A percentile compares a stretch with the other conserved stretches of the same genome.
Evolutionary conservation across 2,113 vertebrate species (phyloP).

Genomic region (Hippolais icterina): DNA sequence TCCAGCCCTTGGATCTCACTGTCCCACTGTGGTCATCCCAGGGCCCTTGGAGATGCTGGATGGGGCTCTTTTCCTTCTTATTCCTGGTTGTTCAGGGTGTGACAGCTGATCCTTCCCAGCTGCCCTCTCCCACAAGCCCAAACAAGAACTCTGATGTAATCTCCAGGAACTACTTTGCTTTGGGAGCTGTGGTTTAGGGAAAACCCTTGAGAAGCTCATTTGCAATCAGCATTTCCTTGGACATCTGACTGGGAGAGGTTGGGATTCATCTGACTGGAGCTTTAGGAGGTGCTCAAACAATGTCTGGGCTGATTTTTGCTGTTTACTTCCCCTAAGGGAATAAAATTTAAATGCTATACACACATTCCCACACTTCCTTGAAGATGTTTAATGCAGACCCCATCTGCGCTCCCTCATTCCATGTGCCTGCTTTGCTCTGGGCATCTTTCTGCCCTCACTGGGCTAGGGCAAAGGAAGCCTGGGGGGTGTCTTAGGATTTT

Average conservation of each 20-base stretch:
- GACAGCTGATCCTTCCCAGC: background rate
- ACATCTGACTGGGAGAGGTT: background rate
- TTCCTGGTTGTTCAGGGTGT: background rate
- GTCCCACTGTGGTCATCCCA: background rate
- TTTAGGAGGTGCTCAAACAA: background rate
- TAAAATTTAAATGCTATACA: background rate
- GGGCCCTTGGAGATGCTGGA: background rate
- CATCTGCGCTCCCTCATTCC: background rate
- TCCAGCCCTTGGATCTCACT: accelerated
- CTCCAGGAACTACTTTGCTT: background rate
- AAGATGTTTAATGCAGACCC: background rate
- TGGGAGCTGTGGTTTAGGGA: background rate
- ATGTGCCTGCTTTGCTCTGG: accelerated
- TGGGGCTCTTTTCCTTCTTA: background rate
- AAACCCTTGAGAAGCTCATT: background rate
- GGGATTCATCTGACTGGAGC: background rate
- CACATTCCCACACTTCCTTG: background rate
- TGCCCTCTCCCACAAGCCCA: background rate
- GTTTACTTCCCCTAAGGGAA: background rate
- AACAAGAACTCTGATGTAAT: background rate
- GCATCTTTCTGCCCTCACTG: background rate
- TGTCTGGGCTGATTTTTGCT: background rate
- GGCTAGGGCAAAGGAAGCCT: background rate
- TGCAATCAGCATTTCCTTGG: conserved; percentile 3
- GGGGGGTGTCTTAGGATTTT: background rate